A percentile compares a stretch with the other conserved stretches of the same genome.
Evolutionary conservation across 1,140 invertebrate species (phyloP).

Genomic region (Colletes latitarsis): DNA sequence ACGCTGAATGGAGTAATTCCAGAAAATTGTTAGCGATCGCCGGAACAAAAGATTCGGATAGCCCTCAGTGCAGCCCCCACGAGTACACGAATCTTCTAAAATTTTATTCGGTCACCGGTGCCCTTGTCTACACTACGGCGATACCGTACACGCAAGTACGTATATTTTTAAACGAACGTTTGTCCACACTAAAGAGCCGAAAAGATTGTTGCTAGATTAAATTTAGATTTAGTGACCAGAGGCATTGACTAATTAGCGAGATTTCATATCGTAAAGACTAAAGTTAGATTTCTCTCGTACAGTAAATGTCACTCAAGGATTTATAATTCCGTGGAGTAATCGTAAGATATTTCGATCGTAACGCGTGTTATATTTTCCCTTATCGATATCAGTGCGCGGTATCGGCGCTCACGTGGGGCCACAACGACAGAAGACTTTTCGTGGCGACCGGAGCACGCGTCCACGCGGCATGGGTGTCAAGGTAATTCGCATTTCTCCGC

Average conservation of each 20-base stretch:
- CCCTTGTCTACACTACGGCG: slow-evolving; percentile 87
- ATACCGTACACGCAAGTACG: slow-evolving; percentile 88
- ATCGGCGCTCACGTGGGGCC: slow-evolving; percentile 97
- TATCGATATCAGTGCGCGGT: slow-evolving; percentile 87
- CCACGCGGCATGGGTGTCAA: slow-evolving; percentile 96
- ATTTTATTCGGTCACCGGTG: slow-evolving; percentile 90
- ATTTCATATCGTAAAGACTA: too few species aligned
- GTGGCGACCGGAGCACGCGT: slow-evolving; percentile 94
- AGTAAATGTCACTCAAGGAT: too few species aligned
- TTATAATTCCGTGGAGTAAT: too few species aligned
- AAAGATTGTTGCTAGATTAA: too few species aligned
- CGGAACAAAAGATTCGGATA: slow-evolving; percentile 83
- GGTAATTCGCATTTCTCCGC: slow-evolving; percentile 72
- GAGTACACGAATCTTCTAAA: slow-evolving; percentile 87
- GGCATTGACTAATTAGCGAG: too few species aligned
- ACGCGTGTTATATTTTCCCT: neutral
- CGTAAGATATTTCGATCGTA: too few species aligned
- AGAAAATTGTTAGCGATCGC: slow-evolving; percentile 95
- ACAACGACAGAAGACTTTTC: slow-evolving; percentile 97
- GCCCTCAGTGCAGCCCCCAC: slow-evolving; percentile 73
- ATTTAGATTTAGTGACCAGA: too few species aligned
- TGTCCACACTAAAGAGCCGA: too few species aligned
- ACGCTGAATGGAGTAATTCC: slow-evolving; percentile 98
- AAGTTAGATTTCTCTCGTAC: neutral
- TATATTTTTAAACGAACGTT: neutral